Base-by-base conservation (phyloP, 2,888 invertebrate genomes). In the Salpingus planirostris region DNA sequence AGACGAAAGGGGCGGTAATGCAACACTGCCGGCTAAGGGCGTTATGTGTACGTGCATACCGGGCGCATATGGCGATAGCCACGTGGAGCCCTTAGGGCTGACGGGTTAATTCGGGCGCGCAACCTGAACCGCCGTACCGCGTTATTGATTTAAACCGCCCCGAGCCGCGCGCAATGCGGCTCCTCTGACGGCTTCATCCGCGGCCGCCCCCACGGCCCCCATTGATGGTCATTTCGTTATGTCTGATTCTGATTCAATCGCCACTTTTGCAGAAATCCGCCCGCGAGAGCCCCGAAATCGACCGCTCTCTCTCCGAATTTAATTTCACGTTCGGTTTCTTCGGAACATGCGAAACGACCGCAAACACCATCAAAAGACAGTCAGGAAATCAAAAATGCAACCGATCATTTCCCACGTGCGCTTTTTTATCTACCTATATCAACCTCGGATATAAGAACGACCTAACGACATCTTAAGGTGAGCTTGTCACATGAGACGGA, bases 181-280 rank as follows among this genome's bases (percentile, higher is more conserved):
- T 44, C n/a, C n/a, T 43, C 46, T 48, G 52, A 52, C 50, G 48
- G 48, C 52, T 52, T 49, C 47, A 49, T 51, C 45, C 41, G 38
- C 43, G 43, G 36, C 39, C 41, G 39, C 18, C 10, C 23, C 23
- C 28, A 10, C 21, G n/a, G 42, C 37, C 36, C 40, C 45, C 41
- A 47, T 47, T 49, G 52, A 52, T 53, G 52, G 54, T 52, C 54
- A 53, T 52, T 55, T 53, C 47, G 54, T 54, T 55, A 49, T 45
- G 51, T 52, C 49, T 48, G 54, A 55, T 50, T 46, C 43, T 40
- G 47, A 52, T 54, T 51, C 52, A 49, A 54, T 54, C 47, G 39
- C 36, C 43, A 40, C 38, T 40, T 40, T 33, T 31, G 33, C 26
- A n/a, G 31, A 31, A 37, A 35, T 28, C 8, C 29, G 13, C 23